A percentile compares a stretch with the other conserved stretches of the same genome.
Evolutionary conservation across 2,888 invertebrate species (phyloP).

Genomic region (Tetheella fluctuosa): DNA sequence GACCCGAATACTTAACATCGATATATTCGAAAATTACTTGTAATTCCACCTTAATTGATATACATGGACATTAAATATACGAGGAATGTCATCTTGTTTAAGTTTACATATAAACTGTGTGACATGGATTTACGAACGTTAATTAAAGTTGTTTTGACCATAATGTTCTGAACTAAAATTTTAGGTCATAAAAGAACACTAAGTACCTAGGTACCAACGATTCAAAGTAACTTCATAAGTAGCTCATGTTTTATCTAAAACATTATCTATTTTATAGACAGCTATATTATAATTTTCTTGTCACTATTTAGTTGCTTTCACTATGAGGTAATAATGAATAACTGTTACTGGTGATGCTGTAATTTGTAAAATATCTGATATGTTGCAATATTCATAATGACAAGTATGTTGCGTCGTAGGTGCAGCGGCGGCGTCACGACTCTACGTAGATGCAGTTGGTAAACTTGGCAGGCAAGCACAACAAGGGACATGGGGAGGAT

Average conservation of each 20-base stretch:
- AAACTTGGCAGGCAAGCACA: slow-evolving; percentile 95
- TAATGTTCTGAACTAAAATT: not conserved
- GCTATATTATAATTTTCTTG: not conserved
- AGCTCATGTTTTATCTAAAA: not conserved
- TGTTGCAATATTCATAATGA: slow-evolving; percentile 5
- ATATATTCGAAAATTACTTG: slow-evolving; percentile 26
- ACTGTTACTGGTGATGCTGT: not conserved
- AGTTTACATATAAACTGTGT: slow-evolving; percentile 17
- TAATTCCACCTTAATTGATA: slow-evolving; percentile 24
- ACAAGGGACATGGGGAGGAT: slow-evolving; percentile 95
- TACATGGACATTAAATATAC: slow-evolving; percentile 12
- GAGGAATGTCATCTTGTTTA: slow-evolving; percentile 29
- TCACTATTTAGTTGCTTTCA: not conserved
- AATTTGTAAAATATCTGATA: slow-evolving; percentile 3
- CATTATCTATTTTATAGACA: not conserved
- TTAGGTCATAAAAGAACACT: not conserved
- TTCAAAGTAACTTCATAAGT: not conserved
- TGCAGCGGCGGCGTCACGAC: slow-evolving; percentile 93
- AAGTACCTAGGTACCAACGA: not conserved
- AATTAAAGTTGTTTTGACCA: slow-evolving; percentile 9
- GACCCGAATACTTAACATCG: slow-evolving; percentile 36
- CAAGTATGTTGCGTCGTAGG: slow-evolving; percentile 77
- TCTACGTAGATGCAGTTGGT: slow-evolving; percentile 94
- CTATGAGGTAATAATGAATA: slow-evolving; percentile 8
- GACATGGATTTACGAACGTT: not conserved